These are phyloP conservation scores for Leptodactylus fallax DNA, from an alignment of 2,797 vertebrate species.

Conservation along the genomic window DNA sequence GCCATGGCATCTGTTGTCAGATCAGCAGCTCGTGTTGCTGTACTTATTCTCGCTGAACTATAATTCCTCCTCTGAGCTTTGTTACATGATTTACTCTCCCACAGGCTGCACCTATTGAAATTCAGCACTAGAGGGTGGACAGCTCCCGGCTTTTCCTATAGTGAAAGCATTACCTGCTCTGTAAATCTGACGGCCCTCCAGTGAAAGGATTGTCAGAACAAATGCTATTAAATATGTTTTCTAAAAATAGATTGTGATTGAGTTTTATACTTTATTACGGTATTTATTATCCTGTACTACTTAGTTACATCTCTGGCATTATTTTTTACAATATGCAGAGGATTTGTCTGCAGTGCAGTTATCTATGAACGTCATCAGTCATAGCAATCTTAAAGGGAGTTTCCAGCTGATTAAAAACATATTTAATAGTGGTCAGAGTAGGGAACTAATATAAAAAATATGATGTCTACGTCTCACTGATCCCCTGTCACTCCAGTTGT, in stretches of 20 bases:
- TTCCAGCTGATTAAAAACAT: too few species aligned
- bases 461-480: too few species aligned
- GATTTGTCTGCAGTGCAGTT: background rate
- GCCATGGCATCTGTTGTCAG: constrained; percentile 4
- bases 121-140: constrained; percentile 40
- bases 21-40: background rate
- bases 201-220: background rate
- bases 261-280: background rate
- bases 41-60: constrained; percentile 16
- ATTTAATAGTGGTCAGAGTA: too few species aligned
- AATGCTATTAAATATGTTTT: constrained; percentile 15
- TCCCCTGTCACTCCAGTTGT: too few species aligned
- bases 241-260: background rate
- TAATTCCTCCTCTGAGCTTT: constrained; percentile 7
- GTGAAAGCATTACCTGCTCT: background rate
- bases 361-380: background rate
- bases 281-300: background rate
- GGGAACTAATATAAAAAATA: too few species aligned
- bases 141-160: constrained; percentile 7
- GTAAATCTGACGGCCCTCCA: constrained; percentile 5
- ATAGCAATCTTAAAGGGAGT: too few species aligned
- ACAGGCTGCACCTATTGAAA: background rate
- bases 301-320: background rate
- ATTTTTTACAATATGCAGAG: background rate
- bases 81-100: constrained; percentile 8